Percentiles rank a stretch among this genome's conserved stretches.
Conservation (phyloP, 2,113 vertebrate genomes). For the Corythaeola cristata region DNA sequence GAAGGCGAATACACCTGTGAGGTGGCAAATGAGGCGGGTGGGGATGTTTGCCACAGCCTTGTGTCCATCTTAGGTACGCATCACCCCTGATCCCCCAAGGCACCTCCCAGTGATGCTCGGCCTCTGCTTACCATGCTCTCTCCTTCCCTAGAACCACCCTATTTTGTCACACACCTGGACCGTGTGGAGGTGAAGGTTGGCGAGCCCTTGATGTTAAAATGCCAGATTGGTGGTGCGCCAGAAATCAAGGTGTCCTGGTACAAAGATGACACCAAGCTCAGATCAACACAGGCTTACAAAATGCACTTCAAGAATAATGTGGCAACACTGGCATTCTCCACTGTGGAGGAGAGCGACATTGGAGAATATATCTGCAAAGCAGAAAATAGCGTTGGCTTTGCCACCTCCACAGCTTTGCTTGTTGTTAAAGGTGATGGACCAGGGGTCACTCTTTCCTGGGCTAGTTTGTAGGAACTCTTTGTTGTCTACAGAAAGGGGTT, state of each 20-base stretch:
- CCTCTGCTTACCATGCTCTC: slow-evolving; percentile 36
- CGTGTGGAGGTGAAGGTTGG: slow-evolving; percentile 89
- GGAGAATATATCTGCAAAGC: slow-evolving; percentile 96
- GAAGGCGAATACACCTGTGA: slow-evolving; percentile 88
- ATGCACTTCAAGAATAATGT: slow-evolving; percentile 89
- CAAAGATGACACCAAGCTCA: slow-evolving; percentile 93
- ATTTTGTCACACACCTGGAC: slow-evolving; percentile 88
- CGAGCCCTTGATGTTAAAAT: slow-evolving; percentile 87
- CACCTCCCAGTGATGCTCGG: background rate
- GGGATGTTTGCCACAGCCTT: slow-evolving; percentile 83
- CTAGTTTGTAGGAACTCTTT: slow-evolving; percentile 9
- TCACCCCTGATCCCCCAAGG: background rate
- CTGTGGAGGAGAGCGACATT: slow-evolving; percentile 83
- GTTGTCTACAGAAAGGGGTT: background rate
- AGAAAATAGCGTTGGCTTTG: slow-evolving; percentile 88
- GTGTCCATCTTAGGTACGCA: slow-evolving; percentile 90
- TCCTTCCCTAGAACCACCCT: slow-evolving; percentile 87
- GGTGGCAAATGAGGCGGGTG: slow-evolving; percentile 91
- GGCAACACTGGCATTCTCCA: slow-evolving; percentile 88
- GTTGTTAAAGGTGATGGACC: slow-evolving; percentile 86
- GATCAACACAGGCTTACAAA: slow-evolving; percentile 88
- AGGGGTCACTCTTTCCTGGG: slow-evolving; percentile 81
- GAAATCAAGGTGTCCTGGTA: slow-evolving; percentile 98
- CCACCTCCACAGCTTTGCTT: slow-evolving; percentile 86
- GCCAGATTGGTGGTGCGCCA: slow-evolving; percentile 90